phyloP scores from a whole-genome alignment of 2,888 invertebrate genomes.

The Acrobeloides nanus region DNA sequence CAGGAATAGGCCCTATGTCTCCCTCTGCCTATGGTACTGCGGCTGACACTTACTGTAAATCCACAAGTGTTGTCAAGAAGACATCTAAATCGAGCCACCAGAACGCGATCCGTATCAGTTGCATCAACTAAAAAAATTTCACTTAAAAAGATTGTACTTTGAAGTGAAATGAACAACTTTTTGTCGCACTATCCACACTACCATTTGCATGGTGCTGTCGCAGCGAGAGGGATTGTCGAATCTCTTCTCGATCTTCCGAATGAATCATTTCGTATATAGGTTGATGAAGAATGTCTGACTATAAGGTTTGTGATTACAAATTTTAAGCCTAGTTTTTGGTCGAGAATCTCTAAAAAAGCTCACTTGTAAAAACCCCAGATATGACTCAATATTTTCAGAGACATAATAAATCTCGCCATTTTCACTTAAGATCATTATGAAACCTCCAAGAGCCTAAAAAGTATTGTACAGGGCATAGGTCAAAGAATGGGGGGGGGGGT shows the following conservation, averaged over 20 bases:
- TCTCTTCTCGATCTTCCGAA: conserved; percentile 92
- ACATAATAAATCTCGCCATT: conserved; percentile 96
- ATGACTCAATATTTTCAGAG: conserved; percentile 97
- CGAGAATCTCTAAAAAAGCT: conserved; percentile 51
- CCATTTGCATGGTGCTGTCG: neutral
- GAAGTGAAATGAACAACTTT: conserved; percentile 2
- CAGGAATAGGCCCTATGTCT: too few species aligned
- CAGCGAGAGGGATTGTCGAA: conserved; percentile 36
- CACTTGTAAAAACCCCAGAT: conserved; percentile 99
- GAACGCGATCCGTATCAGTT: conserved; percentile 73
- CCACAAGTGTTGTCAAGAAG: conserved; percentile 98
- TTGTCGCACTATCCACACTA: neutral
- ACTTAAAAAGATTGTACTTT: neutral
- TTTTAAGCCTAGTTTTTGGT: neutral
- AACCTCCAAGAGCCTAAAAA: conserved; percentile 98
- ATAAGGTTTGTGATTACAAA: conserved; percentile 56
- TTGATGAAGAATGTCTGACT: conserved; percentile 99
- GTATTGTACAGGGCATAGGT: too few species aligned
- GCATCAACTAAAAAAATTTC: conserved; percentile 26
- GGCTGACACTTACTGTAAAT: conserved; percentile 59
- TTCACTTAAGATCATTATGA: conserved; percentile 94
- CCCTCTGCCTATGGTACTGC: conserved; percentile 1
- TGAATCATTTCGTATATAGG: conserved; percentile 97
- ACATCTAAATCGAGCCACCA: conserved; percentile 96
- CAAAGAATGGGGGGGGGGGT: too few species aligned